Base-by-base conservation (phyloP, 2,113 vertebrate species). In the Pyrgilauda ruficollis region DNA sequence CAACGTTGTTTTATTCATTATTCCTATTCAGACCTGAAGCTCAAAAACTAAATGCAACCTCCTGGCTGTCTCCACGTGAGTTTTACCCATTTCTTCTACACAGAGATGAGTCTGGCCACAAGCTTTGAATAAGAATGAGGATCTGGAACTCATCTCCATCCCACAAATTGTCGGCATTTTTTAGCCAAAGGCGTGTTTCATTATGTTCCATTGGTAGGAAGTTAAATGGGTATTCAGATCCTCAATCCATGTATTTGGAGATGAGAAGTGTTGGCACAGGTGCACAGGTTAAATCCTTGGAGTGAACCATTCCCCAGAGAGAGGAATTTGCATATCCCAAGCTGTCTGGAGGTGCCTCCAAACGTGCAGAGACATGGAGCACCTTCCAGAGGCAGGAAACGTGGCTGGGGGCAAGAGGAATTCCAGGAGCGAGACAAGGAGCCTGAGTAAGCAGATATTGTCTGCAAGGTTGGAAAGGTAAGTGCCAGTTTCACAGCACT, bases 391-490 rank as follows among this genome's bases (percentile, higher is more conserved):
- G 35, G 78, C 87, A 89, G 68, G 67, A 94, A 87, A 70, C 20
- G 7, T 20, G 47, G 73, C 94, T 87, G 19, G 46, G 78, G 83
- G 92, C 90, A 90, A 83, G 68, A 86, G 88, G 35, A 83, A 88
- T 85, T 78, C 62, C 13, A 52, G 70, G 18, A 88, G 59, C 1
- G 18, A 89, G 49, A 72, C 64, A 56, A 78, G 63, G 67, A 97
- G 59, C 67, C 64, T 77, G 68, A 94, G 75, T 43, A 84, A 93
- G 92, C 88, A 94, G 63, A 79, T 76, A 52, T 6, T 84, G 81
- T 53, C 88, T 92, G 67, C n/a, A 56, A 80, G 76, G 75, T 49
- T 15, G 35, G 83, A 63, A 53, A 94, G 63, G 67, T 74, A 90
- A 83, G 63, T 23, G 46, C 63, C 59, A 53, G 55, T 44, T 90